phyloP scores from a whole-genome alignment of 2,797 vertebrate species.

The Notolepis coatsorum region DNA sequence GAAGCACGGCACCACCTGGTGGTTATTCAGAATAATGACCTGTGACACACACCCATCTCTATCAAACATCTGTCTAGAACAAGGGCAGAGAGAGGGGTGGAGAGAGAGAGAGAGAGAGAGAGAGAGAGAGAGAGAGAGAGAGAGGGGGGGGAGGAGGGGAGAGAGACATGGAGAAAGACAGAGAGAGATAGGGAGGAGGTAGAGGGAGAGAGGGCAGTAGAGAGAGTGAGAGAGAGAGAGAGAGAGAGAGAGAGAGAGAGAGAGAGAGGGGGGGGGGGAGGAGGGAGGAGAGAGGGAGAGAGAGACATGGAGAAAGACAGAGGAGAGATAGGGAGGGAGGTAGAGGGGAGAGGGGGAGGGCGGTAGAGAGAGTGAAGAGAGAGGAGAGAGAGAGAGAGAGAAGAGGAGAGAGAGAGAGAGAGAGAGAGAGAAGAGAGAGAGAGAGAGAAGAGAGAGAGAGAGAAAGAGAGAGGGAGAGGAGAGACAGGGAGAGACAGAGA shows the following conservation, averaged over 20 bases:
- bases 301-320: conserved; percentile 20
- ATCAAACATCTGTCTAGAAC: conserved; percentile 81
- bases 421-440: background rate
- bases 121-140: background rate
- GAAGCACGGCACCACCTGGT: conserved; percentile 81
- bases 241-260: background rate
- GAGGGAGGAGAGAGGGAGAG: background rate
- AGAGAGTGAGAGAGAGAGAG: background rate
- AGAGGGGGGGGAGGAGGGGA: too few relatives aligned
- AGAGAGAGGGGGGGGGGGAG: background rate
- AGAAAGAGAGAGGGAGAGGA: too few relatives aligned
- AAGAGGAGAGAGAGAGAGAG: conserved; percentile 1
- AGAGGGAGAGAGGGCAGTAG: background rate
- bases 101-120: conserved; percentile 10
- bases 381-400: background rate
- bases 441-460: background rate
- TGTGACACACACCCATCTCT: conserved; percentile 80
- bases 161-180: conserved; percentile 7
- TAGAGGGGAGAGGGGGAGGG: conserved; percentile 7
- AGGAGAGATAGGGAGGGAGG: conserved; percentile 17
- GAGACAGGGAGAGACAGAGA: too few relatives aligned
- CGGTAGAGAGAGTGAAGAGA: background rate
- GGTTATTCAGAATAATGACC: conserved; percentile 84
- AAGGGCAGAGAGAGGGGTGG: conserved; percentile 71
- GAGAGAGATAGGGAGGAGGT: background rate